A percentile compares a stretch with the other conserved stretches of the same genome.
These are phyloP conservation scores for Passer montanus DNA, from an alignment of 2,113 vertebrate genomes.

Conservation along the genomic window DNA sequence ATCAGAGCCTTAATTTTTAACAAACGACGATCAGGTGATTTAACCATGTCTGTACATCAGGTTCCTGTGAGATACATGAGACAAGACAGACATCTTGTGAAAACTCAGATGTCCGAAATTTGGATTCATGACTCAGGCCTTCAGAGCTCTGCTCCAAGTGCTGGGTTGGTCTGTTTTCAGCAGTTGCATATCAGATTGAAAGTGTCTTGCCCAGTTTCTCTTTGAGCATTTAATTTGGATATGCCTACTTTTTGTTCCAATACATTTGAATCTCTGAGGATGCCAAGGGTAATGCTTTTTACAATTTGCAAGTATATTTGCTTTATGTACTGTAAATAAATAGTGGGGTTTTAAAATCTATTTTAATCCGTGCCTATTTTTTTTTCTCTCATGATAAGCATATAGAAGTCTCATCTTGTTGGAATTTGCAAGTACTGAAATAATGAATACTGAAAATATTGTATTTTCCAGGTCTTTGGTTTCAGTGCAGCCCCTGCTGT, in stretches of 20 bases:
- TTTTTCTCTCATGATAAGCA: not conserved
- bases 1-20: not conserved
- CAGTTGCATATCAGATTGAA: not conserved
- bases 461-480: conserved; percentile 37
- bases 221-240: not conserved
- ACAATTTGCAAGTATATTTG: not conserved
- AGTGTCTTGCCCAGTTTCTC: not conserved
- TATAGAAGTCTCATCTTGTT: not conserved
- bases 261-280: not conserved
- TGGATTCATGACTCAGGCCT: not conserved
- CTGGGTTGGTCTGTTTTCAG: not conserved
- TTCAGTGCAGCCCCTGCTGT: conserved; percentile 40
- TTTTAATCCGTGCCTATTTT: not conserved
- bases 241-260: not conserved
- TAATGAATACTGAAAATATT: conserved; percentile 15
- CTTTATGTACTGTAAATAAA: conserved; percentile 20
- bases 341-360: not conserved
- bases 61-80: not conserved
- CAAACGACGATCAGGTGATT: not conserved
- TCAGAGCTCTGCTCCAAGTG: not conserved
- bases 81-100: not conserved
- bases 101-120: not conserved
- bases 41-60: not conserved
- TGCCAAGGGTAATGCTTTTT: not conserved
- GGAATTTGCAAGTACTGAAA: conserved; percentile 2